Evolutionary conservation across 1,140 invertebrate genomes (phyloP).

Genomic region (Proctacanthus coquilletti): DNA sequence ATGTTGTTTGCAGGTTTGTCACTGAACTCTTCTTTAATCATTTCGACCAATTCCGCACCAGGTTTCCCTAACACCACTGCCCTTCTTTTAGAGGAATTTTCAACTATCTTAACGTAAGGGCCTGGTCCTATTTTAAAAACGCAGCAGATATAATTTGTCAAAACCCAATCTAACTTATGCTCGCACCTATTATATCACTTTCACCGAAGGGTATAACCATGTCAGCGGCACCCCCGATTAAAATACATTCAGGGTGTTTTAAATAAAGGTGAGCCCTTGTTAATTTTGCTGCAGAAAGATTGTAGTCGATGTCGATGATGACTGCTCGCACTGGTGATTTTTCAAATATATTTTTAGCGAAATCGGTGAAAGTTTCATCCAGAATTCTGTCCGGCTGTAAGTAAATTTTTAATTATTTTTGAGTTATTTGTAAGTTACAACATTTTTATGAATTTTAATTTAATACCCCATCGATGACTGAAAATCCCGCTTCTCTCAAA

Average conservation of each 20-base stretch:
- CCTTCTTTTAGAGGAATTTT: constrained; percentile 23
- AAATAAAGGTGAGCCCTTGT: constrained; percentile 33
- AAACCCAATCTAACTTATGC: no score
- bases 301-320: constrained; percentile 35
- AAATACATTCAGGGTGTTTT: constrained; percentile 29
- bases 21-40: constrained; percentile 26
- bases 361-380: constrained; percentile 23
- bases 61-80: constrained; percentile 37
- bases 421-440: not conserved
- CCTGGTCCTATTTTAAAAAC: constrained; percentile 30
- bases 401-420: not conserved
- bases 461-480: constrained; percentile 31
- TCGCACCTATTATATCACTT: no score
- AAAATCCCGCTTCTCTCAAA: constrained; percentile 27
- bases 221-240: constrained; percentile 33
- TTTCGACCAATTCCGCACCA: constrained; percentile 30
- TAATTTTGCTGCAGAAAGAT: constrained; percentile 30
- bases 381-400: constrained; percentile 21
- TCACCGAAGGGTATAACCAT: constrained; percentile 26
- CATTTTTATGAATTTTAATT: not conserved
- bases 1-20: constrained; percentile 34
- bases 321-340: constrained; percentile 33
- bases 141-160: no score
- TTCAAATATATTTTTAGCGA: constrained; percentile 22
- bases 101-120: constrained; percentile 32